These are phyloP conservation scores for Ptilonorhynchus violaceus DNA, from an alignment of 2,113 vertebrate species.

Conservation along the genomic window DNA sequence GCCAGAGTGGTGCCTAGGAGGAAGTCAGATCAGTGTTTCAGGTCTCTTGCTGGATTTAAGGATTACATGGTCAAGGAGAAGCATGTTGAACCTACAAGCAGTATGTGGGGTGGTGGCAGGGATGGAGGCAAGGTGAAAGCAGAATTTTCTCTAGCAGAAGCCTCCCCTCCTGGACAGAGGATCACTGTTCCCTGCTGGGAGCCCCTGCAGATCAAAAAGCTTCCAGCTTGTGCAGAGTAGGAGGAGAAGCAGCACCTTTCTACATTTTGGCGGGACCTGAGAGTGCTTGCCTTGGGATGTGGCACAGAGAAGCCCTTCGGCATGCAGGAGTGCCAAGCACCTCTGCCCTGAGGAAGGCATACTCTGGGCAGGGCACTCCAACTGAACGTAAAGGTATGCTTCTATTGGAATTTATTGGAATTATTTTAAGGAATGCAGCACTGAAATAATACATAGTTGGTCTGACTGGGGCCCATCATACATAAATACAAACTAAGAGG, in stretches of 20 bases:
- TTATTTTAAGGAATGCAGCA: background rate
- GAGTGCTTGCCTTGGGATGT: accelerated
- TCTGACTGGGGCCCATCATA: background rate
- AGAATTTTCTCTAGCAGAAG: background rate
- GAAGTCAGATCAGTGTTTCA: background rate
- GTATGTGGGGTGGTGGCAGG: too few relatives aligned
- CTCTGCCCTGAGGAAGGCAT: background rate
- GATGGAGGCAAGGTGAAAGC: background rate
- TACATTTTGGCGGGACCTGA: background rate
- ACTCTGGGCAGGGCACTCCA: background rate
- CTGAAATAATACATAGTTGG: background rate
- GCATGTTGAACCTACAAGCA: background rate
- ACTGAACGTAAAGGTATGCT: background rate
- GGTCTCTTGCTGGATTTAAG: background rate
- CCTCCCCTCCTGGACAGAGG: background rate
- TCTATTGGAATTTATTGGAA: background rate
- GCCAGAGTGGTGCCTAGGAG: background rate
- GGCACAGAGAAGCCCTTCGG: background rate
- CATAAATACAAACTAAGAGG: background rate
- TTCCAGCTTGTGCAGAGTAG: background rate
- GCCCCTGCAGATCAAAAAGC: background rate
- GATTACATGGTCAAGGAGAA: background rate
- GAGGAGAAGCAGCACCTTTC: background rate
- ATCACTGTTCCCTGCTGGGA: background rate
- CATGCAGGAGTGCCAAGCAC: background rate